phyloP scores from a whole-genome alignment of 1,140 invertebrate genomes.

The Trachymyrmex cornetzi region DNA sequence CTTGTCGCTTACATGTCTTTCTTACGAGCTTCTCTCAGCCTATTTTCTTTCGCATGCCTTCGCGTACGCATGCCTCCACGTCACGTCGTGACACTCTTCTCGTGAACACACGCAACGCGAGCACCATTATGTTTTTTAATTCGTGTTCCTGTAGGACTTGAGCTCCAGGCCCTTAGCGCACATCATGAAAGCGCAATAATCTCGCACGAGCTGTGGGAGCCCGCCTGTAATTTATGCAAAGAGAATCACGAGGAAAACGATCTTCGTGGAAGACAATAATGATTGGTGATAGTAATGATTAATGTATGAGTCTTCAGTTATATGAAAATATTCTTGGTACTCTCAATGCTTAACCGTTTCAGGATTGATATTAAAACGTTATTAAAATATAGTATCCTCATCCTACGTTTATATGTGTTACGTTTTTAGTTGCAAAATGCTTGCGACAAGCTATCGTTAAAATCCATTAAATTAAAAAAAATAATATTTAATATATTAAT shows the following conservation, averaged over 20 bases:
- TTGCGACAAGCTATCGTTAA: not conserved
- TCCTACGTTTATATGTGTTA: not conserved
- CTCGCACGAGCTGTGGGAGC: not conserved
- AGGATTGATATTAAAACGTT: slow-evolving; percentile 16
- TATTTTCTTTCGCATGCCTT: slow-evolving; percentile 69
- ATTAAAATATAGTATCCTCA: slow-evolving; percentile 45
- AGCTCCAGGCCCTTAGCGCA: not conserved
- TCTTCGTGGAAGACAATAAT: slow-evolving; percentile 48
- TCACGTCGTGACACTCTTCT: slow-evolving; percentile 69
- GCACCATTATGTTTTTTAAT: slow-evolving; percentile 64
- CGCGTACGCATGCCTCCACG: slow-evolving; percentile 66
- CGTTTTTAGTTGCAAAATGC: not conserved
- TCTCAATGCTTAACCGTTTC: not conserved
- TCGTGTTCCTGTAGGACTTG: slow-evolving; percentile 21
- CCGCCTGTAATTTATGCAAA: slow-evolving; percentile 45
- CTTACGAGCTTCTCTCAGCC: slow-evolving; percentile 1
- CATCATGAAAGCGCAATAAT: slow-evolving; percentile 51
- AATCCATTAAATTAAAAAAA: not conserved
- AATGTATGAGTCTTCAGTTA: slow-evolving; percentile 38
- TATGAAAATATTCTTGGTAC: not conserved
- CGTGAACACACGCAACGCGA: slow-evolving; percentile 59
- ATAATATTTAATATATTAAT: not conserved
- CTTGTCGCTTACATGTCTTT: not conserved
- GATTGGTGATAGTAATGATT: slow-evolving; percentile 46
- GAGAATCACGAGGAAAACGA: slow-evolving; percentile 35